phyloP scores from a whole-genome alignment of 2,888 invertebrate genomes.

The Heliconius aoede region DNA sequence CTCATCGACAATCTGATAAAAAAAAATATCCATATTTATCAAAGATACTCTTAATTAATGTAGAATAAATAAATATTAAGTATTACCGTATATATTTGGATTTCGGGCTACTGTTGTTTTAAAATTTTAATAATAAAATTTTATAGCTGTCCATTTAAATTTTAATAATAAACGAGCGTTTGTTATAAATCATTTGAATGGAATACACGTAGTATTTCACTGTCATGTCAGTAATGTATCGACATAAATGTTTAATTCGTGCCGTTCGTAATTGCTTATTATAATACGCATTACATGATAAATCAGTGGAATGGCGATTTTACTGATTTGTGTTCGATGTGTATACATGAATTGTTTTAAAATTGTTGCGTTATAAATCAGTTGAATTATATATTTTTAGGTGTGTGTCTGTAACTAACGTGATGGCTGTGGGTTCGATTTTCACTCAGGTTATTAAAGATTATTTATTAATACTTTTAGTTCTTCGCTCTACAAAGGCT shows the following conservation, averaged over 20 bases:
- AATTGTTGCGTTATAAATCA: background rate
- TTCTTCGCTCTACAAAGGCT: no score
- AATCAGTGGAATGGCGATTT: slow-evolving; percentile 24
- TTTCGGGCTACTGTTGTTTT: background rate
- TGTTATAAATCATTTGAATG: slow-evolving; percentile 19
- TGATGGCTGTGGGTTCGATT: no score
- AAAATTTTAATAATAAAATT: slow-evolving; percentile 1
- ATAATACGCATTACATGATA: slow-evolving; percentile 23
- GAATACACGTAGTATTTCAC: slow-evolving; percentile 29
- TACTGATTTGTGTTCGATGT: slow-evolving; percentile 21
- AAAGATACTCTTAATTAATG: background rate
- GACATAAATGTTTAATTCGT: slow-evolving; percentile 33
- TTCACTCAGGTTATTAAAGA: no score
- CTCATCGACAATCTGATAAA: background rate
- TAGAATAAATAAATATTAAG: background rate
- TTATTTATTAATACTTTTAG: no score
- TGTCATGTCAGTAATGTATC: slow-evolving; percentile 31
- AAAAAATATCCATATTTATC: background rate
- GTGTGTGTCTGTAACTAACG: no score
- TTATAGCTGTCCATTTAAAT: background rate
- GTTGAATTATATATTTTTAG: no score
- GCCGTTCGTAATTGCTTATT: slow-evolving; percentile 32
- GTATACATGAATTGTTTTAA: slow-evolving; percentile 5
- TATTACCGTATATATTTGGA: background rate
- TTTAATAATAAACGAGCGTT: background rate